These are phyloP conservation scores for Odontamblyopus rebecca DNA, from an alignment of 2,797 vertebrate species.

Conservation along the genomic window DNA sequence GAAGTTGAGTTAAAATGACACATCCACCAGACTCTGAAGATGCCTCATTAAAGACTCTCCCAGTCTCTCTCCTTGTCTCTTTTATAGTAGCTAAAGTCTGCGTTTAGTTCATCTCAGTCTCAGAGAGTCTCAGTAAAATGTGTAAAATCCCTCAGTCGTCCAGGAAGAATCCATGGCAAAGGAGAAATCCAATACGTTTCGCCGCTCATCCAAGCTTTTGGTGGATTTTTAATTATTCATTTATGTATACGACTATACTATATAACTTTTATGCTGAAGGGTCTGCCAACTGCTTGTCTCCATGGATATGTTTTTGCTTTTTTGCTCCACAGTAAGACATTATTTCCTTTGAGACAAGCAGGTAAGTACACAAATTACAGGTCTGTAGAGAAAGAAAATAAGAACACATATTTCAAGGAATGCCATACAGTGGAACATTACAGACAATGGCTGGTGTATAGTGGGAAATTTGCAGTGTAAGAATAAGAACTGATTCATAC, in stretches of 20 bases:
- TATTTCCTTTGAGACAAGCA: not conserved
- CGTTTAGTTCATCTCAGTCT: conserved; percentile 13
- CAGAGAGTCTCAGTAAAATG: not conserved
- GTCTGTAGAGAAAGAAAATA: no score
- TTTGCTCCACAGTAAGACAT: not conserved
- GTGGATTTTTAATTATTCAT: not conserved
- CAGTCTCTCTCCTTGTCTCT: conserved; percentile 32
- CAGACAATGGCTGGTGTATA: no score
- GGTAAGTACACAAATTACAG: no score
- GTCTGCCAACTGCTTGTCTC: not conserved
- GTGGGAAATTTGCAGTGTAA: no score
- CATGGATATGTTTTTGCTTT: not conserved
- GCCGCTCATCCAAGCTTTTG: no score
- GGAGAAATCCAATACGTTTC: no score
- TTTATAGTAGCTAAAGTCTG: conserved; percentile 12
- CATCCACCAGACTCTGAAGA: conserved; percentile 39
- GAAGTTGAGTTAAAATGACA: conserved; percentile 42
- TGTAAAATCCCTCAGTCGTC: no score
- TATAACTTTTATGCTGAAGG: not conserved
- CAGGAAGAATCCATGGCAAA: no score
- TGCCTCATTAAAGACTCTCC: conserved; percentile 65
- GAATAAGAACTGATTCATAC: no score
- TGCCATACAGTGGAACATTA: no score
- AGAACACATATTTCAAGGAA: no score
- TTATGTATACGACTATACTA: not conserved